Base-by-base conservation (phyloP, 1,140 invertebrate species). In the Lysiphlebus fabarum region DNA sequence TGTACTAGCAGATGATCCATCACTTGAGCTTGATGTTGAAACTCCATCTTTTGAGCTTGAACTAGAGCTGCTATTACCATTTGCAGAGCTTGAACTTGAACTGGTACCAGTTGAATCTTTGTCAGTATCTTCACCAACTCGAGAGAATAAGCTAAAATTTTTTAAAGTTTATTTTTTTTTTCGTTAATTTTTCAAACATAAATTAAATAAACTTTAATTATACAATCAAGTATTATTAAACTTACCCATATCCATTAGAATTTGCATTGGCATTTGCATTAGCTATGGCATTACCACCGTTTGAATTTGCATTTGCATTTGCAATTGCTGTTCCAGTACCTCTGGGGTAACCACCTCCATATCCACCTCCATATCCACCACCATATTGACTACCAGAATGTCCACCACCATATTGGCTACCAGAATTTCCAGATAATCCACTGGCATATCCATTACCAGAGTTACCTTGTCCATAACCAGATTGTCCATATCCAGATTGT, bases 1-100 rank as follows among this genome's bases (percentile, higher is more conserved):
- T 9, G 73, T 76, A 48, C 66, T 70, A 56, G 78, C 51, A 1
- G 58, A 63, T 0, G 62, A 57, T 8, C 63, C 65, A 26, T 75
- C 72, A 0, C 48, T 36, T 34, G 17, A 26, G 1, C 17, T 26
- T 26, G 17, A 26, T 26, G 17, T 26, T 26, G 17, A 26, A 26
- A 26, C 17, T 26, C 17, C 17, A 26, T 26, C 17, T 26, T 26
- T 26, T 26, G 17, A 26, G 1, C 17, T 26, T 26, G 17, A 26
- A 26, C 17, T 26, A 26, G 17, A 26, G 17, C 17, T 26, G 17
- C 17, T 26, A 4, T 1, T 26, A 26, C 17, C 17, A 26, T 26
- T 26, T 26, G 17, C 17, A 26, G 17, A 26, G 17, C 17, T 44
- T n/a, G 54, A 34, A 12, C 43, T 47, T n/a, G 36, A 33, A 6